A percentile compares a stretch with the other conserved stretches of the same genome.
phyloP scores from a whole-genome alignment of 1,140 invertebrate species.

The Berghia stephanieae region DNA sequence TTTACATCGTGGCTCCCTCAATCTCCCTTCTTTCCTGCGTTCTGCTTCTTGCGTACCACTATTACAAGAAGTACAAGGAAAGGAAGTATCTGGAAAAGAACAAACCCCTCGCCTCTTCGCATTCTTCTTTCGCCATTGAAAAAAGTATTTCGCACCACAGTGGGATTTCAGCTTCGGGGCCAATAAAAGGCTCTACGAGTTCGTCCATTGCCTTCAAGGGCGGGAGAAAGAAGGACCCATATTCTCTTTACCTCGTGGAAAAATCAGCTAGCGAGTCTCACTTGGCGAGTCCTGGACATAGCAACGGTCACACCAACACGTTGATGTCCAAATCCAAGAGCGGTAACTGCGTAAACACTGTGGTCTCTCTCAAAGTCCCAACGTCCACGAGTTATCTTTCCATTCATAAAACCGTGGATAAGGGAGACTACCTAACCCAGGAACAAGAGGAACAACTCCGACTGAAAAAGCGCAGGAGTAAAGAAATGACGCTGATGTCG shows the following conservation, averaged over 20 bases:
- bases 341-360: neutral
- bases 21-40: neutral
- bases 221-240: neutral
- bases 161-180: too few species aligned
- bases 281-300: neutral
- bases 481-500: neutral
- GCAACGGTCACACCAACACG: neutral
- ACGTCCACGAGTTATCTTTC: neutral
- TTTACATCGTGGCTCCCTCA: slow-evolving; percentile 11
- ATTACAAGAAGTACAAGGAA: neutral
- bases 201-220: too few species aligned
- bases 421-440: neutral
- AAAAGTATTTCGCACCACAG: too few species aligned
- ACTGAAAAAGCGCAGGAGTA: slow-evolving; percentile 22
- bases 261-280: neutral
- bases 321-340: neutral
- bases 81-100: too few species aligned
- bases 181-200: too few species aligned
- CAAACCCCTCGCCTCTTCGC: too few species aligned
- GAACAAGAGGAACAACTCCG: neutral
- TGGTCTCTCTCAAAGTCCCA: neutral
- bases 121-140: too few species aligned
- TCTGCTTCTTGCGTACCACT: neutral
- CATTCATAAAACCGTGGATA: neutral
- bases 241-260: neutral